Base-by-base conservation (phyloP, 2,113 vertebrate species). In the Brachirus orientalis region DNA sequence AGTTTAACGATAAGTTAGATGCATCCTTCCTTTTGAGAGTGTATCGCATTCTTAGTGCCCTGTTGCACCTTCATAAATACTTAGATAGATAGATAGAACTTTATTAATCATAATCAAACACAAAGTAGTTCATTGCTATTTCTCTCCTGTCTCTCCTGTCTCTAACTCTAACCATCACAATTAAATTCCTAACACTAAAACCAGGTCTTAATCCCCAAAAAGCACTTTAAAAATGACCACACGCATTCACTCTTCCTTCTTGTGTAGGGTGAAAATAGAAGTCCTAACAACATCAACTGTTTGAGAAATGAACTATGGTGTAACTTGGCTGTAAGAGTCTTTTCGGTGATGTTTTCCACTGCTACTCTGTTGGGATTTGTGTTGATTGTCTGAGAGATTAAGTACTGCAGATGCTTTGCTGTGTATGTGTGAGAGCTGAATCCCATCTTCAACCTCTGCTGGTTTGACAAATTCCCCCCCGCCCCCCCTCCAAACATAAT, bases 401-500 rank as follows among this genome's bases (percentile, higher is more conserved):
- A 59, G 22, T 56, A 43, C 52, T 59, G 58, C 53, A 65, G 52
- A 67, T 69, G 41, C 12, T 17, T 57, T 14, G 51, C 8, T 60
- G 41, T 46, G 41, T 54, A 43, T 54, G 52, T 50, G 41, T 19
- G 36, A 45, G 43, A 80, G 65, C 61, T 16, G 61, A 83, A 83
- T 79, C 52, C 80, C 63, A 37, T 77, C 63, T 76, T 45, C 9
- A 36, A 65, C 61, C 75, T 74, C 62, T 66, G 57, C 45, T 60
- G 68, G 36, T 61, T 37, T 79, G 41, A 80, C 79, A 79, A 66
- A 61, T 71, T 68, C 61, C n/a, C n/a, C n/a, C n/a, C n/a, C n/a
- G n/a, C n/a, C n/a, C n/a, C n/a, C n/a, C n/a, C n/a, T n/a, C n/a
- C n/a, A n/a, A n/a, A n/a, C n/a, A n/a, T n/a, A n/a, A n/a, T n/a